Evolutionary conservation across 2,797 vertebrate species (phyloP).

Genomic region (Triplophysa bombifrons): DNA sequence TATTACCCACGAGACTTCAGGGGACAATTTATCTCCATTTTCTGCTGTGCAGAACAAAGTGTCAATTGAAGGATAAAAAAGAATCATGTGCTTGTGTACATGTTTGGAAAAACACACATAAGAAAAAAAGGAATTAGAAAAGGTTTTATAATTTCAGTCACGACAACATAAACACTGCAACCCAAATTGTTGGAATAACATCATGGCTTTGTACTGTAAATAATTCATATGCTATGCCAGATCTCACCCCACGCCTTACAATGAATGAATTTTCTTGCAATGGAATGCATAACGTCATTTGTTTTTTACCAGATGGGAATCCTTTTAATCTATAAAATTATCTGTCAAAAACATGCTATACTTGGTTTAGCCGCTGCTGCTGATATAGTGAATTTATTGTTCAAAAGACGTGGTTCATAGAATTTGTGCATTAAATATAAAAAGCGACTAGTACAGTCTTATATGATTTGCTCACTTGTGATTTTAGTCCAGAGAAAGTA

Average conservation of each 20-base stretch:
- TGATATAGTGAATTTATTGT: conserved; percentile 6
- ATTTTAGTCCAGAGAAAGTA: too few species aligned
- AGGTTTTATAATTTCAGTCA: background rate
- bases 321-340: background rate
- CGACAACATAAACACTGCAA: background rate
- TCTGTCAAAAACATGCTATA: conserved; percentile 4
- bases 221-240: conserved; percentile 31
- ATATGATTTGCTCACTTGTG: too few species aligned
- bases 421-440: too few species aligned
- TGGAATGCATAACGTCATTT: conserved; percentile 11
- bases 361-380: conserved; percentile 2
- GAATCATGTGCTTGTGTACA: background rate
- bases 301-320: conserved; percentile 6
- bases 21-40: conserved; percentile 16
- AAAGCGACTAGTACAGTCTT: too few species aligned
- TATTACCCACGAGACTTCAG: conserved; percentile 31
- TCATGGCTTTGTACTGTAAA: conserved; percentile 25
- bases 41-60: background rate
- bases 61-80: background rate
- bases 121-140: too few species aligned
- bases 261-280: conserved; percentile 4
- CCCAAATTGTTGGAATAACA: conserved; percentile 8
- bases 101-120: too few species aligned
- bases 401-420: background rate
- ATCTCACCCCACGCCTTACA: background rate